These are phyloP conservation scores for Philhelius pedissequus DNA, from an alignment of 2,888 invertebrate genomes.

Conservation along the genomic window DNA sequence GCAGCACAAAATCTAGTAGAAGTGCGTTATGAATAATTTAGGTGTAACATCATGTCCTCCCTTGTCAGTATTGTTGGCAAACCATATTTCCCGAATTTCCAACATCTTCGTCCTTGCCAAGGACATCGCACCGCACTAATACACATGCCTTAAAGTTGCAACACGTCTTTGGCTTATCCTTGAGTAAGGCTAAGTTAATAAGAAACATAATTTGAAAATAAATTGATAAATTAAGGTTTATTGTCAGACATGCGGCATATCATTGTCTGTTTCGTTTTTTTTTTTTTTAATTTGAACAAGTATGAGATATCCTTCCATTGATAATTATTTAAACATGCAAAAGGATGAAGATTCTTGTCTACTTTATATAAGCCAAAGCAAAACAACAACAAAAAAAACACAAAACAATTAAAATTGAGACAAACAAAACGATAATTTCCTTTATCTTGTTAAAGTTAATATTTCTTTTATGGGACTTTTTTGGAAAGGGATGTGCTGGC, in stretches of 20 bases:
- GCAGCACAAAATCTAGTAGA: slow-evolving; percentile 4
- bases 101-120: slow-evolving; percentile 44
- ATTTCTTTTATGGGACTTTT: slow-evolving; percentile 25
- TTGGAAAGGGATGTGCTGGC: not conserved
- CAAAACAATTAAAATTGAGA: slow-evolving; percentile 66
- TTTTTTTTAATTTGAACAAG: not conserved
- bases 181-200: slow-evolving; percentile 58
- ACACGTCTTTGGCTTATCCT: slow-evolving; percentile 64
- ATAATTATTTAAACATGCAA: slow-evolving; percentile 73
- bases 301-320: not conserved
- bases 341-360: slow-evolving; percentile 18
- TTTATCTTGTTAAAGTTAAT: slow-evolving; percentile 57
- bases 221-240: slow-evolving; percentile 74
- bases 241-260: slow-evolving; percentile 65
- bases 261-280: slow-evolving; percentile 7
- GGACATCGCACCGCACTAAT: slow-evolving; percentile 1
- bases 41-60: slow-evolving; percentile 62
- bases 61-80: slow-evolving; percentile 35
- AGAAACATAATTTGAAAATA: slow-evolving; percentile 68
- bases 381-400: not conserved
- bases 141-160: slow-evolving; percentile 25
- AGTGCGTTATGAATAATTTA: slow-evolving; percentile 69
- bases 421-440: slow-evolving; percentile 64
- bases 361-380: not conserved
- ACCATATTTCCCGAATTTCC: slow-evolving; percentile 49